Percentiles rank a stretch among this genome's conserved stretches.
phyloP scores from a whole-genome alignment of 2,888 invertebrate genomes.

The Drosophila leonis region DNA sequence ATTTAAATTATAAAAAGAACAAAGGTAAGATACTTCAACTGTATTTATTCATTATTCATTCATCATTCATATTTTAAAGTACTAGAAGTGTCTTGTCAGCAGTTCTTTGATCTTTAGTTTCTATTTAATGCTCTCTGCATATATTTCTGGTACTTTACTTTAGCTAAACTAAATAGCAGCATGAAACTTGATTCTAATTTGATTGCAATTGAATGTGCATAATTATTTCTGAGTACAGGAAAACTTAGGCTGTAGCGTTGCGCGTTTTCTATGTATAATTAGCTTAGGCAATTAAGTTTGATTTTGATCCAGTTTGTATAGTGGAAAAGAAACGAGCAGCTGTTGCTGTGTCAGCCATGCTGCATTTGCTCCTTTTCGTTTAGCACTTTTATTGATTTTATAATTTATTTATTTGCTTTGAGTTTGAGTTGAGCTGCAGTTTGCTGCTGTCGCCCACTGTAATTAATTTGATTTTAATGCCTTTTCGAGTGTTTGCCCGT shows the following conservation, averaged over 20 bases:
- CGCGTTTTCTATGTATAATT: slow-evolving; percentile 1
- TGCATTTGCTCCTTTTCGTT: slow-evolving; percentile 19
- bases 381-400: slow-evolving; percentile 67
- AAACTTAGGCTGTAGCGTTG: not conserved
- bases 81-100: no score
- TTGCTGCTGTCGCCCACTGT: slow-evolving; percentile 61
- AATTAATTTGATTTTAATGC: slow-evolving; percentile 80
- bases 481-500: slow-evolving; percentile 63
- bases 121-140: no score
- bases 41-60: no score
- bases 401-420: slow-evolving; percentile 71
- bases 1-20: no score
- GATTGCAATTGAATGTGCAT: not conserved
- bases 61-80: no score
- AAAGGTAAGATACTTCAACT: no score
- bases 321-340: slow-evolving; percentile 25
- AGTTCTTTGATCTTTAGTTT: no score
- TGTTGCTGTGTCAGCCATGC: slow-evolving; percentile 28
- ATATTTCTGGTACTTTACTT: not conserved
- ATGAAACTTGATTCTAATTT: not conserved
- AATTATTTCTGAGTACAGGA: not conserved
- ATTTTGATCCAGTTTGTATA: not conserved
- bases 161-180: not conserved
- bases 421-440: slow-evolving; percentile 30
- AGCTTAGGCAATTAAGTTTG: not conserved